Conservation (phyloP, 2,113 vertebrate species). For the Cinclus mexicanus region DNA sequence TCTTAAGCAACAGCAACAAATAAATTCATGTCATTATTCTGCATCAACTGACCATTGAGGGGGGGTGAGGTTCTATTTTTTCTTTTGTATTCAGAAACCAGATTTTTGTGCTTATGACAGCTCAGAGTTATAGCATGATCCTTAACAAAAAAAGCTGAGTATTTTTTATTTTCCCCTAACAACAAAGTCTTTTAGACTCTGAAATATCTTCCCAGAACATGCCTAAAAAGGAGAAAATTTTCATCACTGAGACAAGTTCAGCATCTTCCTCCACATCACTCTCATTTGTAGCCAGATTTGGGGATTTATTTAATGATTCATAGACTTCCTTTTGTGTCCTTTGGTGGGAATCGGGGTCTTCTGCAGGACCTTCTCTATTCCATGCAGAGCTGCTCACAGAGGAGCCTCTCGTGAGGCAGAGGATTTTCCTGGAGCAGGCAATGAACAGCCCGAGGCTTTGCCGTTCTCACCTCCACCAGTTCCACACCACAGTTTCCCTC, state of each 20-base stretch:
- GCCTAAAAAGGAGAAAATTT: neutral
- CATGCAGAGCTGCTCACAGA: neutral
- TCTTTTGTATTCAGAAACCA: neutral
- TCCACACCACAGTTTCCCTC: neutral
- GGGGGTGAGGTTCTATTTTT: neutral
- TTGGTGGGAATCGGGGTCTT: neutral
- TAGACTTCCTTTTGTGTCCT: neutral
- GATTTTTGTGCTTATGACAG: neutral
- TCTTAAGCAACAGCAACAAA: neutral
- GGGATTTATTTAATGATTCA: fast-evolving
- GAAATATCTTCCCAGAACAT: neutral
- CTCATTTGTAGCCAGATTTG: neutral
- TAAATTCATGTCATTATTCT: neutral
- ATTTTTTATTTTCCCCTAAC: neutral
- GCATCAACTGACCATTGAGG: neutral
- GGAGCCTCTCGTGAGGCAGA: neutral
- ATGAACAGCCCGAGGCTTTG: neutral
- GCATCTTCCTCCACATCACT: neutral
- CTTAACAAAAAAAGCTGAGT: neutral
- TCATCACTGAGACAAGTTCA: neutral
- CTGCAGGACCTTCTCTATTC: neutral
- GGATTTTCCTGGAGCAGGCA: neutral
- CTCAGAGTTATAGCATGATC: neutral
- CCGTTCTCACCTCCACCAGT: neutral
- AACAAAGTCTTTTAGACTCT: neutral